Evolutionary conservation across 1,140 invertebrate genomes (phyloP), one percentile per base, ranked within the genome.

Genomic region (Zaprionus vittiger): DNA sequence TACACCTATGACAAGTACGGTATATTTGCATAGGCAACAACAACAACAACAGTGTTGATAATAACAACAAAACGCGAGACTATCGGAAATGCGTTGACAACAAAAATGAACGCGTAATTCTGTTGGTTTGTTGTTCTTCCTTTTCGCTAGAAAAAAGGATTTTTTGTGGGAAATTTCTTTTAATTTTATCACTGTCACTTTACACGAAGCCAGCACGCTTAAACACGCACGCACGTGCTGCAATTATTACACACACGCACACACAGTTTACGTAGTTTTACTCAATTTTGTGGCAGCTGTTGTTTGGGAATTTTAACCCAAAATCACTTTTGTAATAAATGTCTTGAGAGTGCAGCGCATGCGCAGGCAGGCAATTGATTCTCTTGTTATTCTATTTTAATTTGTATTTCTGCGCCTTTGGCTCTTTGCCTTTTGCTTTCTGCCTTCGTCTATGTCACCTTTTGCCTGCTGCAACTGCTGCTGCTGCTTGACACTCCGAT

Each of bases 291-390:
- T 34, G 57, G 41, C 57, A 52, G 67, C 41, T 69, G 67, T 69
- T 65, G 17, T 14, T 22, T 22, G 15, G 52, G 38, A 52, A 54
- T 60, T 65, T 59, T 14, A 64, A 57, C 15, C 37, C 12, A 37
- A 63, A 26, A 59, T 59, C 38, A 56, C 41, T 69, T 69, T 66
- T 62, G 41, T 70, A 44, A 34, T 61, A 65, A 64, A 64, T 78
- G 37, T 62, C 28, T 56, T 26, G 57, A 67, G 41, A 67, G 34
- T 64, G 68, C 73, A 76, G 71, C 83, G 84, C 83, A 83, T 52
- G 83, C 84, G 84, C 84, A 78, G 80, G 84, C 84, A 78, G 80
- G 63, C 73, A 65, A 74, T 81, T 37, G 9, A 41, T 28, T 71
- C 44, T 71, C 26, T 47, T 47, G 26, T 11, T 34, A 59, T 77